Base-by-base conservation (phyloP, 2,797 vertebrate species). In the Knipowitschia caucasica region DNA sequence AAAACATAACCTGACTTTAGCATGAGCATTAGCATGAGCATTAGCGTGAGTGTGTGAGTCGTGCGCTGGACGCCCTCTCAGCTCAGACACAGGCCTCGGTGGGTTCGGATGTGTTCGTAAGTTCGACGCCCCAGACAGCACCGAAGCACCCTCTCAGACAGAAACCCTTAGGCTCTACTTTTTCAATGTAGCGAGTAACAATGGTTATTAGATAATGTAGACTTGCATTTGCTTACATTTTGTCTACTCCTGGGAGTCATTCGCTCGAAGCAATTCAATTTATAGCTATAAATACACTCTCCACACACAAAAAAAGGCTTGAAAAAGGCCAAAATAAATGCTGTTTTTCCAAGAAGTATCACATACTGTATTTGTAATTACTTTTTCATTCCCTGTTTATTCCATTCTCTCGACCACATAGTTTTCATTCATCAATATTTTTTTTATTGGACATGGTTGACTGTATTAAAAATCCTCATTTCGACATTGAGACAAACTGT, bases 21-120 rank as follows among this genome's bases (percentile, higher is more conserved):
- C n/a, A n/a, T n/a, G n/a, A n/a, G n/a, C n/a, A n/a, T n/a, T n/a
- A n/a, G n/a, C n/a, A n/a, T n/a, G n/a, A 72, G 56, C 31, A 73
- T 82, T 67, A 78, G 44, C 74, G 73, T 72, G 66, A 67, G 67
- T 64, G 65, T 52, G 51, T 29, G 62, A 78, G 84, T 84, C 81
- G 86, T 75, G 76, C 40, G 51, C 23, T 53, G 65, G 72, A 75
- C 69, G 45, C 43, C 4, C 80, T 78, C 9, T 35, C 64, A 75
- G 85, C 69, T 0, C 68, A 70, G 75, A 82, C 77, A 69, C 62
- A n/a, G n/a, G n/a, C n/a, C n/a, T n/a, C n/a, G 27, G 53, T 53
- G 72, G 78, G 50, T 31, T 53, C 64, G 62, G 35, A 24, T 53
- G 56, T 71, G 57, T 62, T 63, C 74, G 52, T 55, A 45, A 47